Evolutionary conservation across 2,888 invertebrate genomes (phyloP), one percentile per base, ranked within the genome.

Genomic region (Sinhomidia bicolor): DNA sequence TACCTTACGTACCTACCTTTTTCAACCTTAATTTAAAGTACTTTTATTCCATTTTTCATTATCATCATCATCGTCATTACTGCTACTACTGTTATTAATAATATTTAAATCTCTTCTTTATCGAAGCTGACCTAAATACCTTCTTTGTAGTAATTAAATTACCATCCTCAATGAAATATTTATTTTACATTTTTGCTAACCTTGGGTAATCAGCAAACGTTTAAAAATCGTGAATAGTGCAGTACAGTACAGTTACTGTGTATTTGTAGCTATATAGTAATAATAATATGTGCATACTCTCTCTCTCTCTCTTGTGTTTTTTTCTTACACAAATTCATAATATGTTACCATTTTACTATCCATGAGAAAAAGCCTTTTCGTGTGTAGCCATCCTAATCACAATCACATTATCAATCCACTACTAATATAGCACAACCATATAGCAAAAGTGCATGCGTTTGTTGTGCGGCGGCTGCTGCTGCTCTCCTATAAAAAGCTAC

Each of bases 351-450:
- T 68, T 36, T 36, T 3, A 29, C 9, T 44, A 71, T 71, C 44
- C 44, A 71, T 71, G 71, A 44, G 71, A 71, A 71, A 71, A 71
- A 71, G 6, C 23, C 20, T 71, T 6, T 71, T 44, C 44, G n/a
- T 65, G n/a, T 65, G 9, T 3, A 32, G 1, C 62, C 26, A n/a
- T n/a, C 14, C 14, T 51, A 62, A 2, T 62, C 12, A 17, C 36
- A 65, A 36, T 32, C 17, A n/a, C 3, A 36, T 5, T 1, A 0
- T 23, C 10, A 57, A 57, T 60, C 7, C 23, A 10, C n/a, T n/a
- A n/a, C n/a, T n/a, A n/a, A n/a, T n/a, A n/a, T n/a, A n/a, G n/a
- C n/a, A n/a, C n/a, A n/a, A n/a, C n/a, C n/a, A n/a, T n/a, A n/a
- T n/a, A n/a, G n/a, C n/a, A n/a, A n/a, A n/a, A n/a, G n/a, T n/a